Evolutionary conservation across 2,797 vertebrate genomes (phyloP).

Genomic region (Catostomus latipinnis): DNA sequence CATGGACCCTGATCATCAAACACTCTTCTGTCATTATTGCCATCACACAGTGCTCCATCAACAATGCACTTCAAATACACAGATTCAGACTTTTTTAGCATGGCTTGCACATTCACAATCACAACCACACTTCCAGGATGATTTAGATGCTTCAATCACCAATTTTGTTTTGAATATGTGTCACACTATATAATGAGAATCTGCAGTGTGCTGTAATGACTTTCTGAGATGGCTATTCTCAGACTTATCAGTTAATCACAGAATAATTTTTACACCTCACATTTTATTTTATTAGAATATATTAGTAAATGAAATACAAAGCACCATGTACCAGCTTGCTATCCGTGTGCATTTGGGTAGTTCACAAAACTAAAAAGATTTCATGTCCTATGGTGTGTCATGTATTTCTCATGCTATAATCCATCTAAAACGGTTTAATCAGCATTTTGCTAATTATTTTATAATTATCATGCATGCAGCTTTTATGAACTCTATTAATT

Average conservation of each 20-base stretch:
- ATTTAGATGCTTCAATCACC: neutral
- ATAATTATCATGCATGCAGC: too few relatives aligned
- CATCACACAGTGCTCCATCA: slow-evolving; percentile 9
- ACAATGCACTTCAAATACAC: slow-evolving; percentile 22
- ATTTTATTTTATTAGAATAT: neutral
- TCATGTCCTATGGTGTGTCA: neutral
- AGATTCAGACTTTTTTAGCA: neutral
- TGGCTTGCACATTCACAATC: neutral
- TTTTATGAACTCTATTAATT: too few relatives aligned
- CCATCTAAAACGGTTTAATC: too few relatives aligned
- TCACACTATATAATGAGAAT: neutral
- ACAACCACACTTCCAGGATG: neutral
- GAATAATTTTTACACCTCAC: neutral
- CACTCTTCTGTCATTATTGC: slow-evolving; percentile 10
- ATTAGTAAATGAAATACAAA: neutral
- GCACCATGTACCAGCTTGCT: neutral
- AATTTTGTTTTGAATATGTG: neutral
- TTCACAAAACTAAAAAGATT: too few relatives aligned
- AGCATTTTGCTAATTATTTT: too few relatives aligned
- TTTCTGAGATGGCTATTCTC: too few relatives aligned
- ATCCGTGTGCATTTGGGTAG: neutral
- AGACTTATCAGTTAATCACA: neutral
- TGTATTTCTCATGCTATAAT: too few relatives aligned
- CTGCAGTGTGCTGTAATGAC: neutral
- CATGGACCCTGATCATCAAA: slow-evolving; percentile 20